A percentile compares a stretch with the other conserved stretches of the same genome.
Conservation (phyloP, 2,888 invertebrate genomes). For the Tenthredo livida region DNA sequence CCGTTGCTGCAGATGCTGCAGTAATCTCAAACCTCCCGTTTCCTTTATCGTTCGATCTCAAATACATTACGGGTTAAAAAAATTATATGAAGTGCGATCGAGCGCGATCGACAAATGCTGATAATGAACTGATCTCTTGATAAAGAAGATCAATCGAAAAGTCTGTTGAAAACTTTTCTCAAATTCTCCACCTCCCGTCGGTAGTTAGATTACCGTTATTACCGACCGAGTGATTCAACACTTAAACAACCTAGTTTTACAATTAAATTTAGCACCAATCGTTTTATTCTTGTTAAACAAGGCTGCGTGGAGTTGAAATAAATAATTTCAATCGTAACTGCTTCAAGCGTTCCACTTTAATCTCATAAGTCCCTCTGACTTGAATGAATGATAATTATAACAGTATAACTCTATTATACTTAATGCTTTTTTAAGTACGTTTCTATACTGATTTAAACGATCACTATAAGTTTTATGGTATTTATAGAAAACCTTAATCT, state of each 20-base stretch:
- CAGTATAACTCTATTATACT: background rate
- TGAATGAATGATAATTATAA: background rate
- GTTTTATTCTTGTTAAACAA: background rate
- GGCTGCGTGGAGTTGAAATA: background rate
- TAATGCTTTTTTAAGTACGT: constrained; percentile 1
- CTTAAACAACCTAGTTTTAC: constrained; percentile 10
- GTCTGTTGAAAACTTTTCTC: background rate
- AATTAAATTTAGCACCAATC: constrained; percentile 30
- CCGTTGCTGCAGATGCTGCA: constrained; percentile 38
- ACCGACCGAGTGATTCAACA: constrained; percentile 11
- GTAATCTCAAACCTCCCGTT: constrained; percentile 68
- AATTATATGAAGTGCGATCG: constrained; percentile 66
- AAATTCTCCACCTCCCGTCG: background rate
- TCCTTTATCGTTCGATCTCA: constrained; percentile 69
- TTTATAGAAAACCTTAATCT: constrained; percentile 39
- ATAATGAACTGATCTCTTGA: constrained; percentile 7
- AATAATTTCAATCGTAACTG: background rate
- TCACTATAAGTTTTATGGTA: background rate
- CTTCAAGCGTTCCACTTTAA: background rate
- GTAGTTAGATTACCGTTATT: background rate
- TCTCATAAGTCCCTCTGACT: background rate
- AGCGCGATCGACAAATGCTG: constrained; percentile 61
- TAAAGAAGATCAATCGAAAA: constrained; percentile 30
- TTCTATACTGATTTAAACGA: background rate
- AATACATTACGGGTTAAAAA: constrained; percentile 76